These are phyloP conservation scores for Nematolebias whitei DNA, from an alignment of 2,113 vertebrate species.

Conservation along the genomic window DNA sequence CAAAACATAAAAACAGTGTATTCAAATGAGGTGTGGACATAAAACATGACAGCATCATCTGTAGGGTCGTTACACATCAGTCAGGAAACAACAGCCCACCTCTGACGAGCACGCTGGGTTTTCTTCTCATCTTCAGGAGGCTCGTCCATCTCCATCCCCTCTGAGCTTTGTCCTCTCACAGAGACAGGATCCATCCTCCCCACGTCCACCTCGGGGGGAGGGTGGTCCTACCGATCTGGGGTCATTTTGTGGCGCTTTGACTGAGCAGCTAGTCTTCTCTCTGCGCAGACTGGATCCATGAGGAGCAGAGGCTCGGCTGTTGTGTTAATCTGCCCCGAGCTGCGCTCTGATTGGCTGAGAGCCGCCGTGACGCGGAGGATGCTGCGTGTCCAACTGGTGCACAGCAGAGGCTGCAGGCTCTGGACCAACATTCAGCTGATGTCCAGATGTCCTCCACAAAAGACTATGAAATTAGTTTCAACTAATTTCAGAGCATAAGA, in stretches of 20 bases:
- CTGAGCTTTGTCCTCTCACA: slow-evolving; percentile 67
- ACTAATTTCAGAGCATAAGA: too few relatives aligned
- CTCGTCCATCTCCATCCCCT: slow-evolving; percentile 75
- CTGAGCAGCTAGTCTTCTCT: slow-evolving; percentile 11
- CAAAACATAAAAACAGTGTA: too few relatives aligned
- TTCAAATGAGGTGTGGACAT: too few relatives aligned
- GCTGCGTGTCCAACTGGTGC: slow-evolving; percentile 70
- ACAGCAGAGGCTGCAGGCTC: slow-evolving; percentile 22
- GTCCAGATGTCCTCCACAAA: neutral
- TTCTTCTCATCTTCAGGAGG: slow-evolving; percentile 63
- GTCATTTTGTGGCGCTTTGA: neutral
- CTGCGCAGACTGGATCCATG: slow-evolving; percentile 26
- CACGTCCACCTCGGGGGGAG: neutral
- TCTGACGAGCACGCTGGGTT: slow-evolving; percentile 62
- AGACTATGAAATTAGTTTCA: too few relatives aligned
- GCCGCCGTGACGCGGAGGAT: slow-evolving; percentile 63
- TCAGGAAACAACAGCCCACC: slow-evolving; percentile 69
- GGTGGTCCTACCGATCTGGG: too few relatives aligned
- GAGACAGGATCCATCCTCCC: slow-evolving; percentile 72
- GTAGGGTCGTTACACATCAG: too few relatives aligned
- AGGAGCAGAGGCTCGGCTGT: slow-evolving; percentile 49
- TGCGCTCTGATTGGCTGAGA: slow-evolving; percentile 73
- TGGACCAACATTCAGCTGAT: slow-evolving; percentile 16
- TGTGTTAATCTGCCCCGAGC: slow-evolving; percentile 67
- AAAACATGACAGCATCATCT: too few relatives aligned